phyloP scores from a whole-genome alignment of 1,140 invertebrate genomes.

The Neotoxoptera formosana region DNA sequence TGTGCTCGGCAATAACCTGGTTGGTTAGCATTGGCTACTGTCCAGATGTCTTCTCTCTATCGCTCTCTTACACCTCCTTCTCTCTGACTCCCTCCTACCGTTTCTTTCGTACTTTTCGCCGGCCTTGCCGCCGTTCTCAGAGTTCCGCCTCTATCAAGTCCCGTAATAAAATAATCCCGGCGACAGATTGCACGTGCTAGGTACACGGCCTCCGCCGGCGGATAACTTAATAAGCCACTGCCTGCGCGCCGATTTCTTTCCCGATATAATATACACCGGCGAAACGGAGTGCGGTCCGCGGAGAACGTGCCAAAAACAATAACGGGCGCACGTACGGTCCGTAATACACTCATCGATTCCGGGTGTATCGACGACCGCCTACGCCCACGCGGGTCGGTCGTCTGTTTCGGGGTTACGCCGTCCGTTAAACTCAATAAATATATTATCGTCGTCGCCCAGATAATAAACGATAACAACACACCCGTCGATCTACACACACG shows the following conservation, averaged over 20 bases:
- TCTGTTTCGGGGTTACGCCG: neutral
- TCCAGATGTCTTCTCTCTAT: constrained; percentile 14
- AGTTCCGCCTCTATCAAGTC: neutral
- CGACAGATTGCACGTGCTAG: constrained; percentile 28
- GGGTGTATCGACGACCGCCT: neutral
- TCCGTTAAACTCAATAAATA: too few relatives aligned
- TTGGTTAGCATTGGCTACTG: constrained; percentile 28
- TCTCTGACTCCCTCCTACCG: too few relatives aligned
- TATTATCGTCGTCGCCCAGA: too few relatives aligned
- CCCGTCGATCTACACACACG: neutral
- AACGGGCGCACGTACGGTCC: neutral
- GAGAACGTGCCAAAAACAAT: constrained; percentile 31
- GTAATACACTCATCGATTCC: constrained; percentile 10
- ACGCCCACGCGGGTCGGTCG: neutral
- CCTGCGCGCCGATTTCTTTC: neutral
- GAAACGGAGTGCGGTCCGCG: neutral
- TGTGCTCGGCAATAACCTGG: constrained; percentile 13
- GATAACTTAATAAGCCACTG: constrained; percentile 32
- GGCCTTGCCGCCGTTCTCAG: neutral
- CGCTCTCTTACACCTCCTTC: neutral
- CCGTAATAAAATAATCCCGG: constrained; percentile 33
- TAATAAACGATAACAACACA: neutral
- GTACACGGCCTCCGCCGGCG: neutral
- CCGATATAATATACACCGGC: neutral
- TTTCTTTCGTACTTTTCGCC: neutral